Conservation (phyloP, 37 sponge, comb jelly and placozoan genomes). For the Bolinopsis microptera region DNA sequence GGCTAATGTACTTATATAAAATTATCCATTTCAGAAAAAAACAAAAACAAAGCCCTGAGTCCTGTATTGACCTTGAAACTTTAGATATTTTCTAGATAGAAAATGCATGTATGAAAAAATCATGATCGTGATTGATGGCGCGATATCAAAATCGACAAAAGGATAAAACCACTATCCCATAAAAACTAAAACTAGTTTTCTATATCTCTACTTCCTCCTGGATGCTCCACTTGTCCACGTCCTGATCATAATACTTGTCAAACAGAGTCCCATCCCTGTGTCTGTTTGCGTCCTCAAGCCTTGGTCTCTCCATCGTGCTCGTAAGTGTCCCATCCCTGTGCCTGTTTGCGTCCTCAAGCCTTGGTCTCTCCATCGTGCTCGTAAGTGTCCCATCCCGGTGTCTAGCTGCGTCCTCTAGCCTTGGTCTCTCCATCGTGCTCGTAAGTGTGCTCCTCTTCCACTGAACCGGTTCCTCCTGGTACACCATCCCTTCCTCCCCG, state of each 20-base stretch:
- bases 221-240: slow-evolving; percentile 13
- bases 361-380: not conserved
- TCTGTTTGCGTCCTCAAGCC: not conserved
- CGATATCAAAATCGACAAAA: too few relatives aligned
- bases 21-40: too few relatives aligned
- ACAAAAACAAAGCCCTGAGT: too few relatives aligned
- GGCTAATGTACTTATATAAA: too few relatives aligned
- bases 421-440: not conserved
- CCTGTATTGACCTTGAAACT: too few relatives aligned
- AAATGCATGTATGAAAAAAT: too few relatives aligned
- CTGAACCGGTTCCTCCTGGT: not conserved
- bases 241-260: slow-evolving; percentile 24
- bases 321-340: not conserved
- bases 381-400: not conserved
- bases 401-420: not conserved
- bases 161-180: too few relatives aligned
- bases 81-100: too few relatives aligned
- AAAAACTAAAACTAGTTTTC: too few relatives aligned
- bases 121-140: too few relatives aligned
- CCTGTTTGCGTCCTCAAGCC: not conserved
- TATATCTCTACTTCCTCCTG: not conserved
- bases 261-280: not conserved
- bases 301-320: not conserved
- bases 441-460: not conserved
- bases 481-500: not conserved